phyloP scores from a whole-genome alignment of 2,113 vertebrate species.

The Sander vitreus region DNA sequence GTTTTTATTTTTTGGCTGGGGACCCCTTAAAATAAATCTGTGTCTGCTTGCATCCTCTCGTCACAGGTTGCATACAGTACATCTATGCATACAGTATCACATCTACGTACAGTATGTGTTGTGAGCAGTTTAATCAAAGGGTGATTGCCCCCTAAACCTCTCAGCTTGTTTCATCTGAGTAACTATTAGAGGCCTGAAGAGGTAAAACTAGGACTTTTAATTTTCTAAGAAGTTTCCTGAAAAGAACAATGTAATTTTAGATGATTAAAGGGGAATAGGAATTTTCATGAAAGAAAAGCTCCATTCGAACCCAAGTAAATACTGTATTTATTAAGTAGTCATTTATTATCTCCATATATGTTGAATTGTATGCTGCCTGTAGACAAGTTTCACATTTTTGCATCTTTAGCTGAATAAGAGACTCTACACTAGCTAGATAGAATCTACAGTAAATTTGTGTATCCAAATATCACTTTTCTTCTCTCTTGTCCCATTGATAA shows the following conservation, averaged over 20 bases:
- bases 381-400: not conserved
- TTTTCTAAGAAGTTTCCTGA: not conserved
- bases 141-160: not conserved
- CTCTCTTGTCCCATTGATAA: not conserved
- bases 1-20: not conserved
- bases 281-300: not conserved
- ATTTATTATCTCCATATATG: not conserved
- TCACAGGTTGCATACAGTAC: not conserved
- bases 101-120: not conserved
- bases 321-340: not conserved
- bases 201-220: not conserved
- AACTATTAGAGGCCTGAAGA: not conserved
- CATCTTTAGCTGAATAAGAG: not conserved
- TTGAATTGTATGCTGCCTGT: not conserved
- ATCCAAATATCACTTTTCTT: not conserved
- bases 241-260: not conserved
- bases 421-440: not conserved
- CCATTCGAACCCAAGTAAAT: not conserved
- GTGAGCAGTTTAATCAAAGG: not conserved
- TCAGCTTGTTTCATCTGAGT: not conserved
- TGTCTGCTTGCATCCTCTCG: not conserved
- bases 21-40: conserved; percentile 1
- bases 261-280: not conserved
- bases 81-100: not conserved
- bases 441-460: not conserved